Evolutionary conservation across 1,140 invertebrate species (phyloP), one percentile per base, ranked within the genome.

Genomic region (Nasonia giraulti): DNA sequence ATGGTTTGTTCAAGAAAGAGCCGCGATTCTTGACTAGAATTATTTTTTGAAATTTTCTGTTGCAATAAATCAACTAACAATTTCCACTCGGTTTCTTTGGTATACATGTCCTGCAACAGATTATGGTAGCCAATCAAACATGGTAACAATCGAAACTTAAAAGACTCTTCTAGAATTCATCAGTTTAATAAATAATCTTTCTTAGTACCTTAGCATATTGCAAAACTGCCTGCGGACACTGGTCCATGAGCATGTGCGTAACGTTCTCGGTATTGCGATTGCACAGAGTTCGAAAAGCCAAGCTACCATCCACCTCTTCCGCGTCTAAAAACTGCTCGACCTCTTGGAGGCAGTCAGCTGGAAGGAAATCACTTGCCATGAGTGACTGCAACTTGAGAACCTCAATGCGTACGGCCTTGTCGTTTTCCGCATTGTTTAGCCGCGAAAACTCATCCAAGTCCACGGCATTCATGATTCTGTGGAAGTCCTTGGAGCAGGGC

Each of bases 171-270:
- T 68, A 20, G 33, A 33, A 78, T 50, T 17, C 5, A 78, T 55
- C 11, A 40, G 62, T 82, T 7, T 20, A 44, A 76, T 20, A 44
- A 76, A 37, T 27, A 27, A 27, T 27, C 37, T 44, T 14, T 73
- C 69, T 6, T 20, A 20, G 88, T 91, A 95, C 95, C 91, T 95
- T 94, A 5, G 93, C 93, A 88, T 94, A 95, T 47, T 94, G 93
- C 31, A 94, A 85, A n/a, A 94, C 84, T 87, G 93, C 94, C 82
- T 94, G 94, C 2, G 95, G 94, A 87, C 94, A 95, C 20, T 92
- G 90, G 2, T 95, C 92, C 50, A 94, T 89, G 10, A 95, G 81
- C 68, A 94, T 85, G 44, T 87, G 74, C 1, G 92, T 92, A 23
- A 87, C 89, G 23, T 87, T 79, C 62, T 91, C 91, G 0, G 84